Evolutionary conservation across 2,113 vertebrate genomes (phyloP), one percentile per base, ranked within the genome.

Genomic region (Struthio camelus): DNA sequence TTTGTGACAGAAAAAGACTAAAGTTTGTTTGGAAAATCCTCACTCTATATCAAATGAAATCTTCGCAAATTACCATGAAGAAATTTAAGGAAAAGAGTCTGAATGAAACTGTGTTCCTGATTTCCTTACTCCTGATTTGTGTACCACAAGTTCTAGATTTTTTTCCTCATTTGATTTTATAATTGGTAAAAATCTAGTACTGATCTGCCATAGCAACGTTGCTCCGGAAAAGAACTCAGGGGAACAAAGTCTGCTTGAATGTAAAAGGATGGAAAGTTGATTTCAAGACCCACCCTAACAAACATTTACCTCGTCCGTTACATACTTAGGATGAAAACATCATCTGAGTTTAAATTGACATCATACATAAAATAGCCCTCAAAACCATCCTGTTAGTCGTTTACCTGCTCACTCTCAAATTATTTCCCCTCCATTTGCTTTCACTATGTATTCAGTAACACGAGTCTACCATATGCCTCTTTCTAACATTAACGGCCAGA

Each of bases 361-460:
- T 42, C 32, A 89, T 48, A 59, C 10, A 40, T 56, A 92, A 38
- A 76, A 89, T 1, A 79, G 38, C 17, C 34, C 40, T 87, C 51
- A 85, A 79, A 95, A 87, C 56, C 72, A 25, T 84, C 81, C 36
- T 70, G 79, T 66, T 83, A 95, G 69, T 95, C 65, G 91, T 56
- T 95, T 76, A 86, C 75, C 64, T 71, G n/a, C 65, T 44, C 78
- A 69, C 76, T 59, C 53, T 56, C 78, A 89, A 81, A 95, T 88
- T 90, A 89, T 79, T 83, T 72, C 87, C 90, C 71, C 85, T 73
- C 67, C 2, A 5, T 84, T 75, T 96, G 94, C 61, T 67, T 66
- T 66, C 85, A 36, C 54, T 71, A 56, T 14, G 11, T 76, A 93
- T 83, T 71, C 83, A 96, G 85, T 42, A 96, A 92, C 56, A 20